Conservation (phyloP, 2,113 vertebrate genomes). For the Myrmecophaga tridactyla region DNA sequence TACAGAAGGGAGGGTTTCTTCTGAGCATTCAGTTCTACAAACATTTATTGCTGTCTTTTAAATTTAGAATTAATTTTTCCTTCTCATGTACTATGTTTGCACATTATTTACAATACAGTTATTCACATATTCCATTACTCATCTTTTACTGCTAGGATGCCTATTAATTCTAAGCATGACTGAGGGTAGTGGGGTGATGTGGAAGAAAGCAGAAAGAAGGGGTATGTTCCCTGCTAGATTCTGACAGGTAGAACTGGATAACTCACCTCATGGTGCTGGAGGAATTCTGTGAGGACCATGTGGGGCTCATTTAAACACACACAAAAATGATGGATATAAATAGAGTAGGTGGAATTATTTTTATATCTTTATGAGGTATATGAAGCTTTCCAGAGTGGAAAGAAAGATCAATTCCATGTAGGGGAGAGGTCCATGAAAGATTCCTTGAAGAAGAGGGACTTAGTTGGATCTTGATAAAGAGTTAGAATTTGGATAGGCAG, state of each 20-base stretch:
- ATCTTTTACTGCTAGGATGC: not conserved
- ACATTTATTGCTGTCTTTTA: not conserved
- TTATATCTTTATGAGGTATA: not conserved
- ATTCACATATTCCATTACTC: not conserved
- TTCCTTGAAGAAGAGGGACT: not conserved
- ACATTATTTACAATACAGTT: not conserved
- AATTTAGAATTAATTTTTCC: not conserved
- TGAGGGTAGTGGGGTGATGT: not conserved
- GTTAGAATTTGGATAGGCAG: not conserved
- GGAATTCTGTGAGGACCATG: not conserved
- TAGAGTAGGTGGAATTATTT: not conserved
- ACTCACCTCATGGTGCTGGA: fast-evolving
- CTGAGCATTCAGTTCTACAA: not conserved
- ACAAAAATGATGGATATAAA: not conserved
- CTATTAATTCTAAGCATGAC: not conserved
- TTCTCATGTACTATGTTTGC: not conserved
- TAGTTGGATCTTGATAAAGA: not conserved
- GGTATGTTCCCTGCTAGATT: not conserved
- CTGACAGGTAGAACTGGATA: not conserved
- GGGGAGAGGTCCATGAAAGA: not conserved
- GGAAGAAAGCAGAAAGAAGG: not conserved
- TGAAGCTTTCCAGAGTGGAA: not conserved
- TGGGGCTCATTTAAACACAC: not conserved
- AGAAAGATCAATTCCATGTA: not conserved
- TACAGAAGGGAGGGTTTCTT: not conserved